phyloP scores from a whole-genome alignment of 2,113 vertebrate species.

The Speoplatyrhinus poulsoni region DNA sequence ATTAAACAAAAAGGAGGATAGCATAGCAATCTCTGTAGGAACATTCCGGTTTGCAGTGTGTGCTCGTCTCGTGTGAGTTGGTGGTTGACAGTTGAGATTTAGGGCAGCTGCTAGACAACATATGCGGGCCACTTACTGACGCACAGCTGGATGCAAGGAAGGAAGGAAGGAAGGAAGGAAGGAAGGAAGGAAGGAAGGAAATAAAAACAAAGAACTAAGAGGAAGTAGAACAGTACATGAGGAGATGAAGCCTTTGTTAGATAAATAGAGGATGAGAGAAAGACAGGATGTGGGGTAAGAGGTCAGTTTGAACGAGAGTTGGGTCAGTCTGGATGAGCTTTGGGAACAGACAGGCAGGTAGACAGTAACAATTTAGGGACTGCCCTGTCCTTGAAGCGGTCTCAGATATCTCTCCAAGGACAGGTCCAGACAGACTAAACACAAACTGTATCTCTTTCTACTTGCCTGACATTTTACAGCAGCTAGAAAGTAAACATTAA shows the following conservation, averaged over 20 bases:
- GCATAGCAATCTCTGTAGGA: no score
- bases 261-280: conserved; percentile 7
- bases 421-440: conserved; percentile 41
- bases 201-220: conserved; percentile 4
- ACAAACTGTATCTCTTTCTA: conserved; percentile 15
- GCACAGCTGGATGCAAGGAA: no score
- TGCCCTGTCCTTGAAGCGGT: conserved; percentile 17
- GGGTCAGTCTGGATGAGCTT: conserved; percentile 19
- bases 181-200: not conserved
- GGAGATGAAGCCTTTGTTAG: not conserved
- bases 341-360: conserved; percentile 38
- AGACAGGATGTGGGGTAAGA: not conserved
- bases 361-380: conserved; percentile 8
- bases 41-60: no score
- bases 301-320: conserved; percentile 16
- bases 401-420: conserved; percentile 30
- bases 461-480: not conserved
- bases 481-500: no score
- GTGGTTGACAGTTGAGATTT: no score
- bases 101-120: no score
- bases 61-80: no score
- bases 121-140: no score
- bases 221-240: not conserved
- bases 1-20: not conserved
- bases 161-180: no score